Evolutionary conservation across 2,113 vertebrate species (phyloP).

Genomic region (Haliaeetus leucogaster): DNA sequence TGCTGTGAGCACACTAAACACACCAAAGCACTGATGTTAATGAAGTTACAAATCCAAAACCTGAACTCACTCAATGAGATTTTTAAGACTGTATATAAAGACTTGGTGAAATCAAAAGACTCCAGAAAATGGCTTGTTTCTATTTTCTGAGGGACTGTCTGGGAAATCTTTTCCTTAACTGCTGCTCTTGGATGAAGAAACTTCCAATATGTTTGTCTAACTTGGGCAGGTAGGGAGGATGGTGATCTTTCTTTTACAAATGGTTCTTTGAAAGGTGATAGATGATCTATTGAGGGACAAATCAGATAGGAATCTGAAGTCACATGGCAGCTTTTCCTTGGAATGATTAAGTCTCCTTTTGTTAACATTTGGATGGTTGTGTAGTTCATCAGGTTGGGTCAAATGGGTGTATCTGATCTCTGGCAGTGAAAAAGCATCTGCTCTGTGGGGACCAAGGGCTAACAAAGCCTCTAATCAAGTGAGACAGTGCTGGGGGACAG

Average conservation of each 20-base stretch:
- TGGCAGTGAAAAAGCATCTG: background rate
- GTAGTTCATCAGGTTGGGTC: background rate
- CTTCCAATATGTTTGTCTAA: conserved; percentile 9
- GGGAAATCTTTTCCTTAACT: background rate
- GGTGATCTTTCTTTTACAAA: background rate
- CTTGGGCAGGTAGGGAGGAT: background rate
- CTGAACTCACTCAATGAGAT: background rate
- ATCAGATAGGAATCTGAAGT: conserved; percentile 36
- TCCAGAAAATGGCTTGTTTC: background rate
- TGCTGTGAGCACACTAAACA: background rate
- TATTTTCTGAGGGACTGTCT: background rate
- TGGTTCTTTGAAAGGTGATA: conserved; percentile 10
- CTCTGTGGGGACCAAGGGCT: background rate
- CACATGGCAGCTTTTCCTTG: background rate
- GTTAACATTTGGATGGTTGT: background rate
- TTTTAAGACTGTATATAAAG: background rate
- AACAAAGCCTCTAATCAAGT: conserved; percentile 20
- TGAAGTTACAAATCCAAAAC: background rate
- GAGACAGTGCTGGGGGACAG: background rate
- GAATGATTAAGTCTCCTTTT: conserved; percentile 15
- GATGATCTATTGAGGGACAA: background rate
- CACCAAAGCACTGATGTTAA: background rate
- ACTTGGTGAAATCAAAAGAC: background rate
- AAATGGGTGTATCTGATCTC: background rate
- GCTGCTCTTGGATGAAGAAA: background rate